A percentile compares a stretch with the other conserved stretches of the same genome.
These are phyloP conservation scores for Prostheceraeus crozeri DNA, from an alignment of 2,888 invertebrate genomes.

Conservation along the genomic window DNA sequence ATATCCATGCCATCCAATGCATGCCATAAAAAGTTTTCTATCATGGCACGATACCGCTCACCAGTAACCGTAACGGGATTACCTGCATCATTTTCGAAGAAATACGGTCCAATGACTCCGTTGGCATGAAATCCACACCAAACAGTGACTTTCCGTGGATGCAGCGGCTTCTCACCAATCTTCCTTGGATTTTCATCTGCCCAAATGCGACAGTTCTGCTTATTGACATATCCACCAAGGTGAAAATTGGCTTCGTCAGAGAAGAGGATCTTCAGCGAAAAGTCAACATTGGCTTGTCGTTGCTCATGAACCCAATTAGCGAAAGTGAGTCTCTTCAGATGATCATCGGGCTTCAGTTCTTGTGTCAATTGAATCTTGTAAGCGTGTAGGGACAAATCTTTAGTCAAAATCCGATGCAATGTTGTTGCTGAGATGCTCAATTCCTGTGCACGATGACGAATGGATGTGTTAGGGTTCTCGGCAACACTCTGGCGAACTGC, in stretches of 20 bases:
- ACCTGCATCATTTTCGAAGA: constrained; percentile 47
- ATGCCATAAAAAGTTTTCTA: not conserved
- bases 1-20: not conserved
- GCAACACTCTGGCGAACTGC: too few relatives aligned
- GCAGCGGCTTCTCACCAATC: constrained; percentile 46
- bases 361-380: too few relatives aligned
- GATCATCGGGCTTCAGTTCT: too few relatives aligned
- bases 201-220: constrained; percentile 49
- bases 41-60: not conserved
- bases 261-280: constrained; percentile 38
- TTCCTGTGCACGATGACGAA: too few relatives aligned
- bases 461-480: too few relatives aligned
- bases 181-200: constrained; percentile 46
- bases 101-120: constrained; percentile 51
- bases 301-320: not conserved
- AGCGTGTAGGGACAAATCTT: too few relatives aligned
- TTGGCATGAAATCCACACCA: constrained; percentile 53
- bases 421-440: too few relatives aligned
- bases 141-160: constrained; percentile 50
- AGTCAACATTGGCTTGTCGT: not conserved
- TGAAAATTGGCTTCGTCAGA: not conserved
- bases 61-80: not conserved
- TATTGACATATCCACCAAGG: constrained; percentile 46
- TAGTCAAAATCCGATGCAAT: too few relatives aligned
- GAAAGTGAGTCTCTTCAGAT: too few relatives aligned